Evolutionary conservation across 2,113 vertebrate species (phyloP).

Genomic region (Ophthalmolycus amberensis): DNA sequence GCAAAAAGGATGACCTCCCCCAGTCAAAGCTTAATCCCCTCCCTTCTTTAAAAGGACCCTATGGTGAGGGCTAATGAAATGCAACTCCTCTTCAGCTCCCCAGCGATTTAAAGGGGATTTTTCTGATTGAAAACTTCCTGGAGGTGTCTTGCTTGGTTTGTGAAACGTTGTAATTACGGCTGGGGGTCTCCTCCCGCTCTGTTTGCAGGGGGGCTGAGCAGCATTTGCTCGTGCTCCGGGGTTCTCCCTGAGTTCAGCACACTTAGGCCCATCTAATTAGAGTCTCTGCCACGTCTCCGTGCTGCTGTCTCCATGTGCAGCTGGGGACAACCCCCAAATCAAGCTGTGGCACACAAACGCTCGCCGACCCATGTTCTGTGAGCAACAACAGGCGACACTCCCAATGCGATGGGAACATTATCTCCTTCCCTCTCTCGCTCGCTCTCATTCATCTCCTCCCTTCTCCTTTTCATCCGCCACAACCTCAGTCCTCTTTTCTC

Average conservation of each 20-base stretch:
- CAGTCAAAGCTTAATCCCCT: constrained; percentile 44
- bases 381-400: constrained; percentile 70
- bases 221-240: constrained; percentile 75
- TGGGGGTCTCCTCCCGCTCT: constrained; percentile 80
- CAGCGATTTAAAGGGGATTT: constrained; percentile 70
- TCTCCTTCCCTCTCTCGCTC: constrained; percentile 47
- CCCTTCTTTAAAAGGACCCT: constrained; percentile 58
- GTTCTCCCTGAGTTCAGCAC: constrained; percentile 83
- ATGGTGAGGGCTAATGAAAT: constrained; percentile 74
- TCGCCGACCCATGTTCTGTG: constrained; percentile 45
- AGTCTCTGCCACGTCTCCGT: constrained; percentile 78
- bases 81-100: constrained; percentile 73
- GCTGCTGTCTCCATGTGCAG: constrained; percentile 79
- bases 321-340: constrained; percentile 80
- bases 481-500: constrained; percentile 66
- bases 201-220: constrained; percentile 78
- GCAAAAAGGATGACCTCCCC: constrained; percentile 68
- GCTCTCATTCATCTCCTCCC: constrained; percentile 68
- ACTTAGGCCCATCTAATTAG: constrained; percentile 85
- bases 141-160: constrained; percentile 82
- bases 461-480: constrained; percentile 57
- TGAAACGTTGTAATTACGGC: constrained; percentile 87
- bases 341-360: constrained; percentile 64
- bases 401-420: constrained; percentile 60
- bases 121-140: constrained; percentile 84